These are phyloP conservation scores for Drosophila nigritarsus DNA, from an alignment of 2,888 invertebrate species.

Conservation along the genomic window DNA sequence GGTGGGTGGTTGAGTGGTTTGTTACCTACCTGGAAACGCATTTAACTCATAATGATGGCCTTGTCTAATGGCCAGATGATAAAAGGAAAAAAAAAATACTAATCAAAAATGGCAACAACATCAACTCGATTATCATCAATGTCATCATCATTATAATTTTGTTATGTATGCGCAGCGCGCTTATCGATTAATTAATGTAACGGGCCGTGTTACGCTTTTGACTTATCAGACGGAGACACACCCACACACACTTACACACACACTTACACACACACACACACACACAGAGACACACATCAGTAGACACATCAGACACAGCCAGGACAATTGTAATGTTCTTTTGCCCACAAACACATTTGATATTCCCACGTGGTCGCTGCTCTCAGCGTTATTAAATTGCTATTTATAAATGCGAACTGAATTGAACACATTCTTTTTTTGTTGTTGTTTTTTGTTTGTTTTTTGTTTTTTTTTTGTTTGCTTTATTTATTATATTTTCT, in stretches of 20 bases:
- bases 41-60: constrained; percentile 52
- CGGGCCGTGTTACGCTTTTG: constrained; percentile 70
- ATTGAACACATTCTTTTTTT: constrained; percentile 25
- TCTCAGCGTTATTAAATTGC: constrained; percentile 76
- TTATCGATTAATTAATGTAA: constrained; percentile 80
- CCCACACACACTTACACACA: constrained; percentile 13
- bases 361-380: constrained; percentile 72
- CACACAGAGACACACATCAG: background rate
- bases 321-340: constrained; percentile 42
- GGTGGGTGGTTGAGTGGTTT: constrained; percentile 11
- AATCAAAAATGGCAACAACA: constrained; percentile 64
- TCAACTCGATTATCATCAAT: constrained; percentile 23
- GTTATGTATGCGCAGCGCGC: constrained; percentile 9
- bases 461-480: background rate
- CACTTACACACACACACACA: background rate
- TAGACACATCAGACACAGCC: constrained; percentile 8
- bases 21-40: constrained; percentile 14
- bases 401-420: constrained; percentile 64
- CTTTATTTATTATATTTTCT: constrained; percentile 18
- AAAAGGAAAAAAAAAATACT: constrained; percentile 35
- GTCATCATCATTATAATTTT: constrained; percentile 51
- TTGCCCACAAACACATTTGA: constrained; percentile 56
- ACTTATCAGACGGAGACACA: constrained; percentile 55
- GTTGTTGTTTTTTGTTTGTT: background rate
- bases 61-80: constrained; percentile 67